Evolutionary conservation across 2,888 invertebrate genomes (phyloP).

Genomic region (Aproaerema taeniolella): DNA sequence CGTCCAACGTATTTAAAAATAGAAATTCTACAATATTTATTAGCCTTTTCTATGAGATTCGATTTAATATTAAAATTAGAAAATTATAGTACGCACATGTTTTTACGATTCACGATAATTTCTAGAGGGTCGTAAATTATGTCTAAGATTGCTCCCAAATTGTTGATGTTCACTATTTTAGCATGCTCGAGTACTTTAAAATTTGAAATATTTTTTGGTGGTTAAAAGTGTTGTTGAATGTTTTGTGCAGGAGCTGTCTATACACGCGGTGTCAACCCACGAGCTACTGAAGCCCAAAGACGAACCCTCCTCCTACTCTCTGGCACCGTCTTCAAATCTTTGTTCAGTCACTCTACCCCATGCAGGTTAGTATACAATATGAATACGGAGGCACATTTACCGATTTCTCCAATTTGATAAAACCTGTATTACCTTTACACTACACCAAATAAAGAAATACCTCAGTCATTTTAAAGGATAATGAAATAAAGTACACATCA

Average conservation of each 20-base stretch:
- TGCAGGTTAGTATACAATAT: conserved; percentile 48
- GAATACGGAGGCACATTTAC: no score
- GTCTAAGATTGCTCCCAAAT: conserved; percentile 20
- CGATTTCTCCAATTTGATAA: no score
- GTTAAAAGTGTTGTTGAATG: no score
- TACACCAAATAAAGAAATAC: no score
- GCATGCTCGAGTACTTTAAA: no score
- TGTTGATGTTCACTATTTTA: conserved; percentile 2
- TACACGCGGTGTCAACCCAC: conserved; percentile 62
- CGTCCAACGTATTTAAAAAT: conserved; percentile 72
- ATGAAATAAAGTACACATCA: no score
- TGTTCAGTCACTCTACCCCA: conserved; percentile 54
- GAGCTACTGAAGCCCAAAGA: conserved; percentile 66
- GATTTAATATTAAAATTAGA: conserved; percentile 68
- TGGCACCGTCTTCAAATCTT: conserved; percentile 45
- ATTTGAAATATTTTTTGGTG: no score
- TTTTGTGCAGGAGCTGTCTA: conserved; percentile 59
- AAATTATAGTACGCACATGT: conserved; percentile 64
- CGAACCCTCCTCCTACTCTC: conserved; percentile 57
- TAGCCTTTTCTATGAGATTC: conserved; percentile 63
- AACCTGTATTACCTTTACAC: no score
- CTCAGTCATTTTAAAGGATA: no score
- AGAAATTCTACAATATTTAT: conserved; percentile 72
- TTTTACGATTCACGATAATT: conserved; percentile 36
- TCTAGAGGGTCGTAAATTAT: conserved; percentile 31